A percentile compares a stretch with the other conserved stretches of the same genome.
Evolutionary conservation across 92 coral and sea anemone species (phyloP).

Genomic region (Phymanthus crucifer): DNA sequence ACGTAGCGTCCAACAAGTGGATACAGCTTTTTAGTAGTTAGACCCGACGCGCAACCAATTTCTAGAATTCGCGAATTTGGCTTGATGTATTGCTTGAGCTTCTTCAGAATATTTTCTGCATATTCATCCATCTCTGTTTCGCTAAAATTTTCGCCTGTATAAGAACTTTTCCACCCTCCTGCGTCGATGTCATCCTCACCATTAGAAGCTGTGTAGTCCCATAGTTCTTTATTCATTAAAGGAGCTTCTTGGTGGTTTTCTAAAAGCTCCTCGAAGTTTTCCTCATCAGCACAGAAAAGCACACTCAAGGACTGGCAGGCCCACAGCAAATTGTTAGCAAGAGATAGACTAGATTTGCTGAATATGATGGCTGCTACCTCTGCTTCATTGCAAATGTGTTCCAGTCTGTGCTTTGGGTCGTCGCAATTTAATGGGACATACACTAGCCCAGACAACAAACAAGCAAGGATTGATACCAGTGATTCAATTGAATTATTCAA

Average conservation of each 20-base stretch:
- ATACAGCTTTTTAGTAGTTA: neutral
- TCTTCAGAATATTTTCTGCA: conserved; percentile 1
- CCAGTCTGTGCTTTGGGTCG: neutral
- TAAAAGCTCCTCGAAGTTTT: conserved; percentile 4
- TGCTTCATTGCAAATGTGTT: neutral
- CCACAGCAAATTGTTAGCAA: neutral
- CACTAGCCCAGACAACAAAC: neutral
- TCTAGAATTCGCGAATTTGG: neutral
- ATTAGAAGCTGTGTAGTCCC: neutral
- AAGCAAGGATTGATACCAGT: neutral
- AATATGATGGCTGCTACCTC: neutral
- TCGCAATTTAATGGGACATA: neutral
- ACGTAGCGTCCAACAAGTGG: neutral
- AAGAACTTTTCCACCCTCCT: conserved; percentile 10
- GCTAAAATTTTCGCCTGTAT: neutral
- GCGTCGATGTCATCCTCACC: neutral
- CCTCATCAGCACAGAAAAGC: neutral
- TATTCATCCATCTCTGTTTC: conserved; percentile 1
- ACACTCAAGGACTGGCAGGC: neutral
- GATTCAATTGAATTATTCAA: neutral
- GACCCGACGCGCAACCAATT: neutral
- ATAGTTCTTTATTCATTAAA: neutral
- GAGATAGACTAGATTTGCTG: conserved; percentile 1
- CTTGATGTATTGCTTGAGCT: neutral
- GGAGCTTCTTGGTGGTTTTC: neutral